Evolutionary conservation across 2,888 invertebrate genomes (phyloP), one percentile per base, ranked within the genome.

Genomic region (Trissonchulus sp.): DNA sequence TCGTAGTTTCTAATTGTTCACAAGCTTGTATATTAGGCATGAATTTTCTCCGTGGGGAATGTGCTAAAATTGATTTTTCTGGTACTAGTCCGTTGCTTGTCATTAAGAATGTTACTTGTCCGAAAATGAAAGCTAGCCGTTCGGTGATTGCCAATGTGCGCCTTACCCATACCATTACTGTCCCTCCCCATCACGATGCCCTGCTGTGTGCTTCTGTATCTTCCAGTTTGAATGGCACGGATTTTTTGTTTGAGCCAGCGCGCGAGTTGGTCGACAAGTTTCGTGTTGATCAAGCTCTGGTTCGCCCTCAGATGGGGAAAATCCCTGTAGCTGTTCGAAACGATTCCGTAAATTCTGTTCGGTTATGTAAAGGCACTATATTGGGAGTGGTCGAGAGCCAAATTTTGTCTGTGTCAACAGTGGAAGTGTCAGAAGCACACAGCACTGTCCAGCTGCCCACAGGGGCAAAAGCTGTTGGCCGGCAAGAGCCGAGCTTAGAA

Each of bases 1-100:
- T 48, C 23, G 48, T 48, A 15, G 48, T 48, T 48, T 48, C 48
- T 48, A 48, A 48, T 23, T 48, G 48, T 48, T 48, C 48, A 48
- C 48, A 48, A 48, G 48, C 48, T 48, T 48, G 48, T 48, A 48
- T 48, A 48, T 48, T 48, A 48, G 48, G 48, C 23, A 48, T 48
- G 48, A 48, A 15, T 48, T 48, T 48, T 48, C 48, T 48, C 23
- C 48, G 48, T 8, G 48, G 48, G 23, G 48, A 48, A 48, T 48
- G 48, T 48, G 48, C 48, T 48, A 48, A 48, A 48, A 48, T 48
- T 48, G 48, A 48, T 23, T 48, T 48, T 23, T 15, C 48, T 48
- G 48, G 48, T 15, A 23, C 8, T 23, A 48, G 48, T 23, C 48
- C 48, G 48, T 48, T 23, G 8, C 48, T 48, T 48, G 48, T 48